Base-by-base conservation (phyloP, 2,113 vertebrate genomes). In the Aix galericulata region DNA sequence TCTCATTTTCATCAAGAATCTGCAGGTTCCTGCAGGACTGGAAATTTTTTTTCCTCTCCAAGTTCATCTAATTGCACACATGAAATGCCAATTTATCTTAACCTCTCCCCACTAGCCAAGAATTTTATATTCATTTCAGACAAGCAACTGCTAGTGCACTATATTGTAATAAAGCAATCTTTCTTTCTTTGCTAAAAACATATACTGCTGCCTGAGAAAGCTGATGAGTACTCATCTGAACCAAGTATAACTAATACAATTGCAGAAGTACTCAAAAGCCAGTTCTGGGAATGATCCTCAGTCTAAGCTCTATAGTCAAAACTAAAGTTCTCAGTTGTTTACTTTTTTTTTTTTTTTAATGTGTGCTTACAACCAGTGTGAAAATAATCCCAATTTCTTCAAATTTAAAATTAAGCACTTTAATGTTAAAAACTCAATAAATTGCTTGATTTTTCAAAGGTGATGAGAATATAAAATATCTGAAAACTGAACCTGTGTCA, bases 311-410 rank as follows among this genome's bases (percentile, higher is more conserved):
- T 23, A 26, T 0, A 44, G 10, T 23, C 31, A 86, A 34, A 72
- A 52, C 3, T 4, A 44, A 69, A 38, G 4, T 58, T 66, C 34
- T 46, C 22, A 17, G 5, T 8, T 67, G 7, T 88, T 56, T 42
- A 1, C 2, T 22, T 26, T 20, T 10, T 4, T 10, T 44, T 68
- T 7, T 36, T 7, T 72, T 46, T 17, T 58, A 73, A 5, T 27
- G 27, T 6, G 8, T 3, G 2, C 13, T 76, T 29, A 36, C 3
- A 1, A 32, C 7, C 4, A 32, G 3, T 14, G 12, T 18, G 73
- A 84, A 69, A 55, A 40, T 3, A 80, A 38, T 20, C 2, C 4
- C 2, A 2, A 8, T 36, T 59, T 72, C 9, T 53, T 79, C 42
- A 82, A 34, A 68, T 32, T 26, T 53, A 48, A 81, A 84, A 58